Conservation (phyloP, 2,113 vertebrate species). For the Stigmatopora nigra region DNA sequence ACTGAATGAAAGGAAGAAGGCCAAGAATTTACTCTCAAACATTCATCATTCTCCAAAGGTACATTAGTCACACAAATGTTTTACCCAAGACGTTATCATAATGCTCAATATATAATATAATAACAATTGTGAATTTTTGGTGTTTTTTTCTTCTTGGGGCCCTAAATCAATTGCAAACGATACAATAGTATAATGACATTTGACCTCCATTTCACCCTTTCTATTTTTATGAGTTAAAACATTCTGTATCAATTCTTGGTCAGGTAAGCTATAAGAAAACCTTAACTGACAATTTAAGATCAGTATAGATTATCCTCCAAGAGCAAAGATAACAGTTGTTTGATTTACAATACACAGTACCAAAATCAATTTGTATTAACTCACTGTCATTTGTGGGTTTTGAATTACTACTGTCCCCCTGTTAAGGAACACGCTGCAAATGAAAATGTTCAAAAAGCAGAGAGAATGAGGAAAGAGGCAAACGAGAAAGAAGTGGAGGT, state of each 20-base stretch:
- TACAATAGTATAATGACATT: no score
- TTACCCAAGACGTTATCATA: background rate
- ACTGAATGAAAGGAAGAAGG: constrained; percentile 38
- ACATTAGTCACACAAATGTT: background rate
- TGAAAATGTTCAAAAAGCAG: constrained; percentile 22
- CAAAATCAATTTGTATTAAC: background rate
- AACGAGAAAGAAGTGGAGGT: constrained; percentile 35
- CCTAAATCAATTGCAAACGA: no score
- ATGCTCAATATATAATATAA: background rate
- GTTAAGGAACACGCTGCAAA: constrained; percentile 67
- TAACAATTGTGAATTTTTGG: no score
- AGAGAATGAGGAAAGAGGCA: background rate
- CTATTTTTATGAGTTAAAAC: no score
- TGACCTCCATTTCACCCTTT: no score
- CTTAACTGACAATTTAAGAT: no score
- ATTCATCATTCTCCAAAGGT: constrained; percentile 71
- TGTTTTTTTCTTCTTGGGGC: no score
- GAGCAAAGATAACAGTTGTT: background rate
- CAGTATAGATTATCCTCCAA: background rate
- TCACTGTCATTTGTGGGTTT: background rate
- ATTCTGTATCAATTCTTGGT: no score
- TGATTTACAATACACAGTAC: background rate
- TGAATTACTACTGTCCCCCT: background rate
- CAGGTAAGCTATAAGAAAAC: no score
- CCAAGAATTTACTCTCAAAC: constrained; percentile 53